Evolutionary conservation across 2,113 vertebrate species (phyloP).

Genomic region (Callithrix jacchus): DNA sequence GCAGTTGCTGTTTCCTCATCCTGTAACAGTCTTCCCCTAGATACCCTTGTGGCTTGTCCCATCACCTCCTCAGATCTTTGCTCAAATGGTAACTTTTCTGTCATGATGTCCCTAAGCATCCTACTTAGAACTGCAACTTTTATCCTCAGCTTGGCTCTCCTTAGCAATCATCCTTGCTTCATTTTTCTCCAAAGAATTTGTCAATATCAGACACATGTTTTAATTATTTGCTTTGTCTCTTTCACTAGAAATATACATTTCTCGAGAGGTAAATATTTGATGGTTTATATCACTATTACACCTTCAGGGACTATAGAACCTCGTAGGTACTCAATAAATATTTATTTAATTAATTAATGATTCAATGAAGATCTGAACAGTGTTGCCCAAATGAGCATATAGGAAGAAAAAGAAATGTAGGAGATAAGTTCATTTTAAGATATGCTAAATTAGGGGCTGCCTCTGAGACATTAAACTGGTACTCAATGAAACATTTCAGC

Average conservation of each 20-base stretch:
- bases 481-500: background rate
- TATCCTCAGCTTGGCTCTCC: background rate
- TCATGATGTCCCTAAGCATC: background rate
- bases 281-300: background rate
- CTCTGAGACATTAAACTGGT: background rate
- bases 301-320: background rate
- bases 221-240: background rate
- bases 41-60: background rate
- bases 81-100: background rate
- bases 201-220: background rate
- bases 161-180: background rate
- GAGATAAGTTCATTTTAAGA: constrained; percentile 7
- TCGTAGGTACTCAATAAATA: background rate
- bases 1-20: background rate
- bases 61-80: background rate
- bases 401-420: background rate
- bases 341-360: background rate
- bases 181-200: background rate
- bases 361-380: background rate
- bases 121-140: background rate
- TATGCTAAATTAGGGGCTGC: background rate
- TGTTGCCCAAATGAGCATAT: background rate
- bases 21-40: background rate
- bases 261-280: background rate
- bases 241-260: background rate